Evolutionary conservation across 2,888 invertebrate genomes (phyloP).

Genomic region (Coenonympha glycerion): DNA sequence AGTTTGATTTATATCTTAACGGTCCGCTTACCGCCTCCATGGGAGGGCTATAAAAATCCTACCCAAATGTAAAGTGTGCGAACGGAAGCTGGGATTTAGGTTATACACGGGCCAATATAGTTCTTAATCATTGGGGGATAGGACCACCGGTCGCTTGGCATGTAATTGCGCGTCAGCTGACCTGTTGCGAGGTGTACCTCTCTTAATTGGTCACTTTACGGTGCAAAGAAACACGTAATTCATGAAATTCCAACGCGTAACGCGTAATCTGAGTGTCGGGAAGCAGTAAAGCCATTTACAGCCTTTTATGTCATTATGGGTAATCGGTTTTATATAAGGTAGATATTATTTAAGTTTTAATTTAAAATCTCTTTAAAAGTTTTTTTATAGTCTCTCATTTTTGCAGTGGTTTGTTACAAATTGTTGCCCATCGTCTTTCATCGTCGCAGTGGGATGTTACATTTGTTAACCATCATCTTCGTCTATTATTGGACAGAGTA

Average conservation of each 20-base stretch:
- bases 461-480: too few species aligned
- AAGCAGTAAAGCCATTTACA: conserved; percentile 32
- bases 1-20: conserved; percentile 75
- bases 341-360: conserved; percentile 24
- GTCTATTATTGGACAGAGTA: too few species aligned
- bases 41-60: conserved; percentile 67
- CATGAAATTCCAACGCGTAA: conserved; percentile 38
- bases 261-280: conserved; percentile 33
- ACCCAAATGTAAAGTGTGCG: conserved; percentile 39
- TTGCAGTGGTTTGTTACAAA: too few species aligned
- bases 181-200: conserved; percentile 28
- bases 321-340: conserved; percentile 31
- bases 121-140: conserved; percentile 16
- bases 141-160: conserved; percentile 12
- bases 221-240: conserved; percentile 38
- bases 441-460: too few species aligned
- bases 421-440: too few species aligned
- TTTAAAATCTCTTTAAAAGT: neutral
- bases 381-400: too few species aligned
- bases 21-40: conserved; percentile 66
- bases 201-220: conserved; percentile 45
- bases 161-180: conserved; percentile 2
- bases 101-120: conserved; percentile 10
- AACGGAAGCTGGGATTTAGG: conserved; percentile 17
- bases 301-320: conserved; percentile 30